These are phyloP conservation scores for Etia nguti DNA, from an alignment of 2,113 vertebrate genomes.

Conservation along the genomic window DNA sequence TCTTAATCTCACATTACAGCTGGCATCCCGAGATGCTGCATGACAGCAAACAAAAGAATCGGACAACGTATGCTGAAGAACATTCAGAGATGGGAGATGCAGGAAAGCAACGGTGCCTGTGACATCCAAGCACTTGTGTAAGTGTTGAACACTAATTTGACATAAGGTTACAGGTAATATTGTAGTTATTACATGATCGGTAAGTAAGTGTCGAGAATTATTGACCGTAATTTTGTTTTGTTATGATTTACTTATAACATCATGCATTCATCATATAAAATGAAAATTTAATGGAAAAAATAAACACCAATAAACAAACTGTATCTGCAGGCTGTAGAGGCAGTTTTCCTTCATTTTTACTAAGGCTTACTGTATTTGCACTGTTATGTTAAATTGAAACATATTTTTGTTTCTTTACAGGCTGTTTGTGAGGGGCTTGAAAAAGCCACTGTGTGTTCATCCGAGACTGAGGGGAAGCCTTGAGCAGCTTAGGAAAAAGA, in stretches of 20 bases:
- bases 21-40: slow-evolving; percentile 59
- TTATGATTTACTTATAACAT: background rate
- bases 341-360: background rate
- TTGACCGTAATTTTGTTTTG: background rate
- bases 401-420: slow-evolving; percentile 20
- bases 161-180: background rate
- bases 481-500: fast-evolving
- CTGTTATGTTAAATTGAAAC: background rate
- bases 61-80: fast-evolving
- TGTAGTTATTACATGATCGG: background rate
- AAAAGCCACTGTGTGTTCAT: slow-evolving; percentile 10
- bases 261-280: background rate
- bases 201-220: slow-evolving; percentile 41
- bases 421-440: background rate
- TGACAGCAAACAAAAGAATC: fast-evolving
- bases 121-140: slow-evolving; percentile 60
- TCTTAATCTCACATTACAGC: slow-evolving; percentile 12
- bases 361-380: background rate
- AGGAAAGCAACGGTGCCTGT: slow-evolving; percentile 38
- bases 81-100: background rate
- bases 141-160: background rate
- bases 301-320: background rate
- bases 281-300: background rate
- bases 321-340: background rate
- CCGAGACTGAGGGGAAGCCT: fast-evolving